Evolutionary conservation across 2,888 invertebrate species (phyloP), one percentile per base, ranked within the genome.

Genomic region (Heliconius ethilla): DNA sequence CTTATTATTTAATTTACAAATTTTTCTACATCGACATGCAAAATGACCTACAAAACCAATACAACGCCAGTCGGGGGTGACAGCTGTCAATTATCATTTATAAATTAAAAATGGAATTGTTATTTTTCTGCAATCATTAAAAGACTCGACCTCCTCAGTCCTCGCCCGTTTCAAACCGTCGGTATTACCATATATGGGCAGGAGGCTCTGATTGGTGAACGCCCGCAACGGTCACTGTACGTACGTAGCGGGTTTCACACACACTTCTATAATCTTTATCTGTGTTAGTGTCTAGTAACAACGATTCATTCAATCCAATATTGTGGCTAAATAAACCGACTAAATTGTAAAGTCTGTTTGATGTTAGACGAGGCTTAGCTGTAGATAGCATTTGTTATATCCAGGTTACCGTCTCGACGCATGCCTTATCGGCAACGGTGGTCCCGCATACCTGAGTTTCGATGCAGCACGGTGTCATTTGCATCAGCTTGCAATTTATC

Each of bases 141-240:
- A 74, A 79, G 79, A 82, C 74, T 76, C 78, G 77, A 82, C 82
- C 90, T 92, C 91, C 94, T 93, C 94, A 91, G 93, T 93, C 92
- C 94, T 92, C 89, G 90, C 88, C 90, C 91, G 87, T 85, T 86
- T 87, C 87, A 89, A 90, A 95, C 94, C 95, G 95, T 94, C 95
- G 95, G 95, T 95, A 95, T 96, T 96, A 96, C 97, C 97, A 96
- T 97, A 97, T 97, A 97, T 96, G 97, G 97, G 96, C 96, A 97
- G 96, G 96, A 95, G 87, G 85, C 89, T 92, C 90, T 94, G 95
- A 97, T 97, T 97, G 97, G 97, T 93, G 82, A 87, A 92, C 89
- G 85, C 84, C 82, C 84, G 86, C 91, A 92, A 94, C 95, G 94
- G 94, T 94, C 91, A 89, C 90, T 90, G 91, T 92, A 87, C 85